These are phyloP conservation scores for Agonopterix alstromeriana DNA, from an alignment of 2,888 invertebrate genomes.

Conservation along the genomic window DNA sequence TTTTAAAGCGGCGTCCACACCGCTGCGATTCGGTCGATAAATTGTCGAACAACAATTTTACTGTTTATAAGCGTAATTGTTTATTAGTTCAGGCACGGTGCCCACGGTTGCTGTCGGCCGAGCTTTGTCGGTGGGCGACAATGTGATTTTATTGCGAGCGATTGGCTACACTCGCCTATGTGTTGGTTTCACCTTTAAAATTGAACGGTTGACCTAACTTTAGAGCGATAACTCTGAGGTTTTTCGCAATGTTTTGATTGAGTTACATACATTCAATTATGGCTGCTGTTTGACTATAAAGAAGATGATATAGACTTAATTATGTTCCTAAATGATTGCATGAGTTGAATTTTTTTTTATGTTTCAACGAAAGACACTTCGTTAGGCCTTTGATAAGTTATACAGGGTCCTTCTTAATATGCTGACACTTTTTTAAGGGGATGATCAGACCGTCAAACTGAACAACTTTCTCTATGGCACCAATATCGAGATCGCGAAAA, in stretches of 20 bases:
- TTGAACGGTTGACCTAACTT: constrained; percentile 26
- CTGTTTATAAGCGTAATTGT: constrained; percentile 67
- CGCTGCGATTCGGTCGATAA: constrained; percentile 50
- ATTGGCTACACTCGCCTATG: constrained; percentile 45
- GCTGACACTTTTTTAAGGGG: no score
- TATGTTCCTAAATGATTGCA: no score
- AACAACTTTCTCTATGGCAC: no score
- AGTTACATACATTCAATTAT: background rate
- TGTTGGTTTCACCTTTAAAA: constrained; percentile 18
- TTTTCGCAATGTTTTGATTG: background rate
- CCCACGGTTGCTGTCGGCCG: constrained; percentile 15
- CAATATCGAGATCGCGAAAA: no score
- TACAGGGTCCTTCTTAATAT: no score
- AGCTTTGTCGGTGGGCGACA: constrained; percentile 54
- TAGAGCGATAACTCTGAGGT: background rate
- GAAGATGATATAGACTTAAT: no score
- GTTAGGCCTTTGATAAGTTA: no score
- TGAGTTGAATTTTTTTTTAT: no score
- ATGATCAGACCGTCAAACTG: no score
- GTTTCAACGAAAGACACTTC: no score
- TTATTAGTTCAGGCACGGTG: constrained; percentile 39
- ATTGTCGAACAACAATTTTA: constrained; percentile 45
- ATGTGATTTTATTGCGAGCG: constrained; percentile 42
- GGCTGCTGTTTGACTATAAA: no score
- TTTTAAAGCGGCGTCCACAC: constrained; percentile 8